phyloP scores from a whole-genome alignment of 2,113 vertebrate genomes.

The Micronycteris hirsuta region DNA sequence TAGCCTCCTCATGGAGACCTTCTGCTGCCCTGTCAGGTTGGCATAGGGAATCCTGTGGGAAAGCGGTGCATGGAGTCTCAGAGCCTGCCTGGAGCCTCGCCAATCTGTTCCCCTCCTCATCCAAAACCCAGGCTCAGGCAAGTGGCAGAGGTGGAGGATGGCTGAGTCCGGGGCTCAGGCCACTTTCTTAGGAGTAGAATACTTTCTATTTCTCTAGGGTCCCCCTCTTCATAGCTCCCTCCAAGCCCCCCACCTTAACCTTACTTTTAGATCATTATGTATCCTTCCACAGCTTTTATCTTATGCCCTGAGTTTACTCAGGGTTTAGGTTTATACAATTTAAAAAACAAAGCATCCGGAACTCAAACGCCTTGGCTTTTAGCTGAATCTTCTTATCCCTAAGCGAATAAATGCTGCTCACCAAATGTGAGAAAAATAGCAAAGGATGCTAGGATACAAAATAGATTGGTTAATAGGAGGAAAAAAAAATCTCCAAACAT shows the following conservation, averaged over 20 bases:
- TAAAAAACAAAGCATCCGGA: background rate
- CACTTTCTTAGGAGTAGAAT: background rate
- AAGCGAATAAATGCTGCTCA: background rate
- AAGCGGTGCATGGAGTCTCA: background rate
- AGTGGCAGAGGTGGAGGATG: background rate
- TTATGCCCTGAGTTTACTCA: background rate
- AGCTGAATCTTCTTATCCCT: background rate
- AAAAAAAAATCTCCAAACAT: background rate
- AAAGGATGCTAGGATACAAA: background rate
- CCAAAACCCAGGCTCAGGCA: no score
- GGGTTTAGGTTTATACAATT: background rate
- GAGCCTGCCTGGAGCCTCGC: background rate
- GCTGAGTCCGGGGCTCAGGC: no score
- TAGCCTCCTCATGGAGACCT: background rate
- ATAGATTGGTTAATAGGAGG: background rate
- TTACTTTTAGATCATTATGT: background rate
- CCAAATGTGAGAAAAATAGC: background rate
- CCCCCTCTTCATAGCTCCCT: background rate
- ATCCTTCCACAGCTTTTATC: background rate
- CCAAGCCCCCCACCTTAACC: background rate
- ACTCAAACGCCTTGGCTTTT: slow-evolving; percentile 20
- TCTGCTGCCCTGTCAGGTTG: background rate
- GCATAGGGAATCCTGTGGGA: no score
- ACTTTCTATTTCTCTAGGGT: background rate
- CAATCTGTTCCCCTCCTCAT: background rate